Conservation (phyloP, 2,113 vertebrate species). For the Lagopus muta region DNA sequence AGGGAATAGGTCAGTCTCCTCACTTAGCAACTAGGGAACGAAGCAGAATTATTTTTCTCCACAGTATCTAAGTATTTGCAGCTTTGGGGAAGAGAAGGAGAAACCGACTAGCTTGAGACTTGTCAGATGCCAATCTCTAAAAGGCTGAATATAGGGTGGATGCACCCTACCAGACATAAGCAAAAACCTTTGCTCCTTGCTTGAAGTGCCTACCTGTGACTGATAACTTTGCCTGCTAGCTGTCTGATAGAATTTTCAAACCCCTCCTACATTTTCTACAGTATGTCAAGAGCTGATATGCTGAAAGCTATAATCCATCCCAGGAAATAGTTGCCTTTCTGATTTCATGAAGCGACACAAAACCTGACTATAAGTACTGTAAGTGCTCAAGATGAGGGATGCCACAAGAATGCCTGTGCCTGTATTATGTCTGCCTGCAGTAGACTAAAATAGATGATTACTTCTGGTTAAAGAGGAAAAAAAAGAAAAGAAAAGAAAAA, state of each 20-base stretch:
- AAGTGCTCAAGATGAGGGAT: not conserved
- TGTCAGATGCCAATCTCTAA: not conserved
- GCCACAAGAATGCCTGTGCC: not conserved
- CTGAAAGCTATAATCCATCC: not conserved
- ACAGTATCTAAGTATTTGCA: fast-evolving
- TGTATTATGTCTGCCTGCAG: not conserved
- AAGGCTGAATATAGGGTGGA: not conserved
- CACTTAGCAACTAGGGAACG: not conserved
- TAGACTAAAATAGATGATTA: not conserved
- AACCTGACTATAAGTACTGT: not conserved
- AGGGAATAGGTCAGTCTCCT: not conserved
- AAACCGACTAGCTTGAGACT: not conserved
- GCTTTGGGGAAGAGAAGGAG: not conserved
- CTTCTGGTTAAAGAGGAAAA: not conserved
- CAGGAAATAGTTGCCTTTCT: not conserved
- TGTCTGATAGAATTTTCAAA: not conserved
- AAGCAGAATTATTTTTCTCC: not conserved
- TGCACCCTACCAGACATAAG: not conserved
- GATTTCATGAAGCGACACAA: not conserved
- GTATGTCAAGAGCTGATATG: not conserved
- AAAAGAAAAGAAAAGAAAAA: not conserved
- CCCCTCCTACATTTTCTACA: not conserved
- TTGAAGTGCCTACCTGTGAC: not conserved
- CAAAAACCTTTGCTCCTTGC: not conserved
- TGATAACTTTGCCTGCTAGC: not conserved